These are phyloP conservation scores for Proterorhinus semilunaris DNA, from an alignment of 2,113 vertebrate species.

Conservation along the genomic window DNA sequence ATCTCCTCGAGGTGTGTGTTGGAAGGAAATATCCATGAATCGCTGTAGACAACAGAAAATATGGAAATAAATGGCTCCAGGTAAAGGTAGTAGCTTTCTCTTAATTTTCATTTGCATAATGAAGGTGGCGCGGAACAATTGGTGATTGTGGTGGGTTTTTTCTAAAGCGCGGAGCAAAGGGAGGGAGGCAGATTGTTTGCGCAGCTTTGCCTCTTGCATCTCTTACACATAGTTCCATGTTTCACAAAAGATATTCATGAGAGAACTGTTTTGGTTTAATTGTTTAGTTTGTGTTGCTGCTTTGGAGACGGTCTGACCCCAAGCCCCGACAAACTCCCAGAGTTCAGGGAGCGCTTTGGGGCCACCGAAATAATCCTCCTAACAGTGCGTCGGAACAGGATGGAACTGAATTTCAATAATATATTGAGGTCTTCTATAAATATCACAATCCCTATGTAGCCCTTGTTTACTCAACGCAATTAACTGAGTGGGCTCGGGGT, in stretches of 20 bases:
- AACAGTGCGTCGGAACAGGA: too few species aligned
- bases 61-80: constrained; percentile 3
- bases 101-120: constrained; percentile 4
- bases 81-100: background rate
- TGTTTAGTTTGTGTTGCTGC: too few species aligned
- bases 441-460: too few species aligned
- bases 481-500: too few species aligned
- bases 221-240: background rate
- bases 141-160: background rate
- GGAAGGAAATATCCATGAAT: background rate
- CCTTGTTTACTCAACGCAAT: too few species aligned
- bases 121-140: background rate
- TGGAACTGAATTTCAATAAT: too few species aligned
- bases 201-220: background rate
- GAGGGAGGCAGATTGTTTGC: background rate
- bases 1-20: background rate
- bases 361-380: too few species aligned
- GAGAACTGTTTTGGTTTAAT: background rate
- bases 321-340: too few species aligned
- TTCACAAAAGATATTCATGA: background rate
- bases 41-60: background rate
- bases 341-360: too few species aligned
- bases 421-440: too few species aligned
- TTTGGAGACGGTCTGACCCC: too few species aligned
- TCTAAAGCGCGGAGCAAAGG: background rate